phyloP scores from a whole-genome alignment of 2,888 invertebrate species.

The Drosophila yooni region DNA sequence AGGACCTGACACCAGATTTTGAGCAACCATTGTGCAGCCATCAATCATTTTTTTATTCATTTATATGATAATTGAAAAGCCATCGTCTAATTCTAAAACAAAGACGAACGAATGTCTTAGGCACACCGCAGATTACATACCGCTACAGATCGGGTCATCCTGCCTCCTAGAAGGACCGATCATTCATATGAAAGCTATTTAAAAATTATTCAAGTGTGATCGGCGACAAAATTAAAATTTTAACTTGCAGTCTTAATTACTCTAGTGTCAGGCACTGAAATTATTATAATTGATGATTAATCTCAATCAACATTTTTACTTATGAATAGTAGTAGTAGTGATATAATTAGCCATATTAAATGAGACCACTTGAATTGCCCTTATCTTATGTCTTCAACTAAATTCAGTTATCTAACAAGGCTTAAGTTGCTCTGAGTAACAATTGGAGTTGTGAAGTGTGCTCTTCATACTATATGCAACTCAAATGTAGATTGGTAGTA shows the following conservation, averaged over 20 bases:
- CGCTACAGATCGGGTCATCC: background rate
- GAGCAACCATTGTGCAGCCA: background rate
- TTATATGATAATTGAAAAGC: too few species aligned
- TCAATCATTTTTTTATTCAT: too few species aligned
- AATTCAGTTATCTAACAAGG: background rate
- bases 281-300: background rate
- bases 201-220: too few species aligned
- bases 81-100: background rate
- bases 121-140: background rate
- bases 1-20: background rate
- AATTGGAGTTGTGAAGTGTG: background rate
- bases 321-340: background rate
- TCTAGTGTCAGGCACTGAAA: background rate
- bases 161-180: background rate
- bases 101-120: background rate
- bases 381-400: background rate
- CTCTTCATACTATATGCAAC: background rate
- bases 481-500: background rate
- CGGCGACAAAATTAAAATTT: background rate
- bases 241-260: conserved; percentile 9
- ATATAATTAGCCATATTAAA: conserved; percentile 28
- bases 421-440: background rate
- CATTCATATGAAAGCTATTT: background rate
- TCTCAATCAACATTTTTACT: background rate
- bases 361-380: conserved; percentile 1